A percentile compares a stretch with the other conserved stretches of the same genome.
phyloP scores from a whole-genome alignment of 2,888 invertebrate species.

The Troides oblongomaculatus region DNA sequence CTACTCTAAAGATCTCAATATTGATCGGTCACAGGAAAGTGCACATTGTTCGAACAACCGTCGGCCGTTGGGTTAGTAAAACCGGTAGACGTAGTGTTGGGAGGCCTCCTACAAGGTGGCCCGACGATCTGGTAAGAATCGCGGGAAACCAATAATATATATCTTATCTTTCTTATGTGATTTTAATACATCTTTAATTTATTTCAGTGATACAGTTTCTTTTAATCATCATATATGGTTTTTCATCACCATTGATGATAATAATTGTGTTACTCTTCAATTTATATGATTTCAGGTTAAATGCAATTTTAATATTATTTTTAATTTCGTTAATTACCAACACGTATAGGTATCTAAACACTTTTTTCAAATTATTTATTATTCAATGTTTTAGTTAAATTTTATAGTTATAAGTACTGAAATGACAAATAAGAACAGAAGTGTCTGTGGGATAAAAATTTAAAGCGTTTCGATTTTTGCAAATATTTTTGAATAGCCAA shows the following conservation, averaged over 20 bases:
- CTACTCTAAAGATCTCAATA: too few relatives aligned
- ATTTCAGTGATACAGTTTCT: slow-evolving; percentile 14
- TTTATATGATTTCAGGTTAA: slow-evolving; percentile 15
- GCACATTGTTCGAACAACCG: too few relatives aligned
- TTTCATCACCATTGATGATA: slow-evolving; percentile 6
- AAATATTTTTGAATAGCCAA: too few relatives aligned
- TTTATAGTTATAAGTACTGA: not conserved
- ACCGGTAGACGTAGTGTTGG: too few relatives aligned
- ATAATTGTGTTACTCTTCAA: slow-evolving; percentile 7
- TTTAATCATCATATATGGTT: slow-evolving; percentile 13
- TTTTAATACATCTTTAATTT: not conserved
- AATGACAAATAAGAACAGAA: not conserved
- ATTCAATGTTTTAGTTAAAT: not conserved
- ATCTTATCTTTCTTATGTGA: not conserved
- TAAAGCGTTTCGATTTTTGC: too few relatives aligned
- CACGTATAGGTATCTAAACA: not conserved
- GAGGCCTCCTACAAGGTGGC: too few relatives aligned
- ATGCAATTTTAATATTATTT: not conserved
- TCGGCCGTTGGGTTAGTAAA: too few relatives aligned
- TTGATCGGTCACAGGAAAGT: too few relatives aligned
- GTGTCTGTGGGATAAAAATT: too few relatives aligned
- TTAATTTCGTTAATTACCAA: not conserved
- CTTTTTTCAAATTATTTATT: not conserved
- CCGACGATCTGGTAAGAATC: too few relatives aligned
- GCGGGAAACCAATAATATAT: too few relatives aligned